Conservation (phyloP, 2,113 vertebrate genomes). For the Climacteris rufus region DNA sequence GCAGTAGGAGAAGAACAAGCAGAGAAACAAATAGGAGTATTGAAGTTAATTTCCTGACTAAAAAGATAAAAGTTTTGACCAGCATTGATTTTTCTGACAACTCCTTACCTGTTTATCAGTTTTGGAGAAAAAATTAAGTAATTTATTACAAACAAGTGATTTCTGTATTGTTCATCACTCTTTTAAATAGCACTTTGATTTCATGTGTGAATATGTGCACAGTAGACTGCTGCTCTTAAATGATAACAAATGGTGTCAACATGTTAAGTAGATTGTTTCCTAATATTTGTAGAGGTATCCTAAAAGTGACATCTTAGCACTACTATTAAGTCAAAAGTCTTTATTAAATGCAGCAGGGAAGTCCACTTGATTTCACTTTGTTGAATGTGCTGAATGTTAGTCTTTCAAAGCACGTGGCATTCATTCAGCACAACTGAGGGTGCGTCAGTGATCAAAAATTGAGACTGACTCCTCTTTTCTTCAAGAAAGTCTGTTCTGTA, state of each 20-base stretch:
- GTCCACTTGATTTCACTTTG: not conserved
- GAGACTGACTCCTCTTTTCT: not conserved
- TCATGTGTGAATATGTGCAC: not conserved
- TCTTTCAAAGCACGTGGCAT: not conserved
- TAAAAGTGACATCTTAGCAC: not conserved
- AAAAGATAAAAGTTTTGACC: not conserved
- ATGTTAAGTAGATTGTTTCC: not conserved
- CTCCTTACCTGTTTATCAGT: not conserved
- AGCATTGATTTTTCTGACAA: not conserved
- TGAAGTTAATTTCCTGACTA: not conserved
- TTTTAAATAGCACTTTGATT: not conserved
- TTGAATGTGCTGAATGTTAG: not conserved
- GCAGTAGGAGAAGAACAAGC: not conserved
- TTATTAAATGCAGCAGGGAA: not conserved
- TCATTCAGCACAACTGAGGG: not conserved
- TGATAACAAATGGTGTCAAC: accelerated
- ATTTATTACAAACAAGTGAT: not conserved
- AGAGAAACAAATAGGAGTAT: not conserved
- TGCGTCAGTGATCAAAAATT: not conserved
- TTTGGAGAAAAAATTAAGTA: not conserved
- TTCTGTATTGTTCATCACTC: not conserved
- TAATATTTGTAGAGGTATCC: not conserved
- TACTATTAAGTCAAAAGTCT: not conserved
- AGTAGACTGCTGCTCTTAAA: not conserved
- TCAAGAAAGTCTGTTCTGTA: not conserved